These are phyloP conservation scores for Pelosia muscerda DNA, from an alignment of 2,888 invertebrate species.

Conservation along the genomic window DNA sequence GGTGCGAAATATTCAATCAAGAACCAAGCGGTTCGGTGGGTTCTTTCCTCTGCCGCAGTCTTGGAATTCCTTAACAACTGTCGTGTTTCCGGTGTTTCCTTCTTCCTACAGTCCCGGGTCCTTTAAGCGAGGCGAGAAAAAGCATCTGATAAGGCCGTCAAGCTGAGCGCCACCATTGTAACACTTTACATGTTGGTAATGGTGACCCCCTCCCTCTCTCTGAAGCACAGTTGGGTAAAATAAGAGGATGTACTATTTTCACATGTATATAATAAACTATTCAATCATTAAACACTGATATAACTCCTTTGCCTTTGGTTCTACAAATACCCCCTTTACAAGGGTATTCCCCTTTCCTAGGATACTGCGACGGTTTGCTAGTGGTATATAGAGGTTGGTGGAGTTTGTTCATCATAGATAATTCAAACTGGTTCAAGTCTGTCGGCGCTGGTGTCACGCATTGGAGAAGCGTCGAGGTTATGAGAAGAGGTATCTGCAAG, in stretches of 20 bases:
- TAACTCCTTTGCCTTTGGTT: conserved; percentile 29
- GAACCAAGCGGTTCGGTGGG: too few species aligned
- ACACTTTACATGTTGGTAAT: too few species aligned
- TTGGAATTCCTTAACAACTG: too few species aligned
- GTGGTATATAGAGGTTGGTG: conserved; percentile 62
- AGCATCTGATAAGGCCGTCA: too few species aligned
- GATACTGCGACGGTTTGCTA: conserved; percentile 55
- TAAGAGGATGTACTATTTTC: too few species aligned
- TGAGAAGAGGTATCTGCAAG: conserved; percentile 50
- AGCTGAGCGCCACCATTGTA: too few species aligned
- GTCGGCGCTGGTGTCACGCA: conserved; percentile 47
- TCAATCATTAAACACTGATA: conserved; percentile 54
- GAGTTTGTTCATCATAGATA: conserved; percentile 61
- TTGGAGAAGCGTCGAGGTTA: conserved; percentile 32
- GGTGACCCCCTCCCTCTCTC: too few species aligned
- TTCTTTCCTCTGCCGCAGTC: too few species aligned
- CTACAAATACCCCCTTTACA: conserved; percentile 60
- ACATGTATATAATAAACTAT: neutral
- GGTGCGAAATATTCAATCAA: too few species aligned
- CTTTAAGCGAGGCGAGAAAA: too few species aligned
- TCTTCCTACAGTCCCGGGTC: too few species aligned
- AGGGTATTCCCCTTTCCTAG: conserved; percentile 66
- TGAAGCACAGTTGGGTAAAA: neutral
- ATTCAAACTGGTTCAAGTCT: conserved; percentile 52
- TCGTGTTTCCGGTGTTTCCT: too few species aligned